Evolutionary conservation across 2,888 invertebrate species (phyloP), one percentile per base, ranked within the genome.

Genomic region (Piscicola geometra): DNA sequence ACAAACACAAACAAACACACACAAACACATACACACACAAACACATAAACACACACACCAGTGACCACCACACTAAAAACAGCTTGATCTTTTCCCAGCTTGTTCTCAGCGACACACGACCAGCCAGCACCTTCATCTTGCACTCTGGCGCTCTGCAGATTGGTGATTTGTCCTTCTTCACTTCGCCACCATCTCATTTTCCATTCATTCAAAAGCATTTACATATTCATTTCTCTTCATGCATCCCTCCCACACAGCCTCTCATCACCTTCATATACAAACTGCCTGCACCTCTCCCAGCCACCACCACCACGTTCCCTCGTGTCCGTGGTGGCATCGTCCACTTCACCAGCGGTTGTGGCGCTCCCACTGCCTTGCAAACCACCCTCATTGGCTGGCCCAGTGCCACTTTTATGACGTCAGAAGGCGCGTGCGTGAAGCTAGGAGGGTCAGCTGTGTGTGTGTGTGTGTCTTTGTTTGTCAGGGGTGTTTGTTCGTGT

Each of bases 341-440:
- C 60, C 60, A 73, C 15, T 36, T 60, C n/a, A 73, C 28, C 18
- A 35, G 33, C 12, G 73, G 73, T 64, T 56, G 60, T 18, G 73
- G 73, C 2, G 64, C 60, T 1, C 73, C 73, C 1, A 64, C n/a
- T 0, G 60, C 60, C 64, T 35, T 64, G 73, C 73, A 73, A 25
- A 32, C 21, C 5, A 35, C 64, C 28, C 35, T 73, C 25, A 73
- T 64, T 33, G 73, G 36, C 25, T 73, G 73, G 35, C 64, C 73
- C 21, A 33, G n/a, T n/a, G 73, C 73, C 3, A 73, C 73, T 33
- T 33, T 64, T 9, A 73, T 73, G 64, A 73, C 64, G 60, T 73
- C 60, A 73, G 32, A 30, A 1, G 73, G 73, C 15, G 73, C 56
- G 32, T 73, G 36, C 2, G 33, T 50, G 25, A 73, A 56, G 52